phyloP scores from a whole-genome alignment of 2,888 invertebrate genomes.

The Taenaris catops region DNA sequence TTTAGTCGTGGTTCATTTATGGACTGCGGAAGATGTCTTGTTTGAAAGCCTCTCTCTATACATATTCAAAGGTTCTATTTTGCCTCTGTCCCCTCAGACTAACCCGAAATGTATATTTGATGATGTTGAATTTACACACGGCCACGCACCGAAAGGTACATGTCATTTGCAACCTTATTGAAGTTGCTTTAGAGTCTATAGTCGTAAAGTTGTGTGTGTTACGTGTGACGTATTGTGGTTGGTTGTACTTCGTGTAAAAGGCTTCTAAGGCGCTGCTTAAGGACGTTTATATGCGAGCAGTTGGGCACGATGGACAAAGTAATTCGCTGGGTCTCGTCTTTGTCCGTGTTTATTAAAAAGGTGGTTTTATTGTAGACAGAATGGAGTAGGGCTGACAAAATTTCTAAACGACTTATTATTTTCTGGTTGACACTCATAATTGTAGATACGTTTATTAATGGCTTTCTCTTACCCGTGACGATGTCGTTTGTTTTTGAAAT shows the following conservation, averaged over 20 bases:
- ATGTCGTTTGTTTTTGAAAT: no score
- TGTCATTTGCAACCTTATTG: not conserved
- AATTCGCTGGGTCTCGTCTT: conserved; percentile 35
- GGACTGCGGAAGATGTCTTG: conserved; percentile 14
- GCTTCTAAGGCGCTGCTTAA: conserved; percentile 43
- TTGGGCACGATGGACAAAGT: conserved; percentile 24
- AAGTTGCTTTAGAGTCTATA: no score
- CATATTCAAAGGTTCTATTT: conserved; percentile 50
- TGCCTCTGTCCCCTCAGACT: conserved; percentile 33
- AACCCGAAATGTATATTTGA: conserved; percentile 70
- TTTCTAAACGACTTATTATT: not conserved
- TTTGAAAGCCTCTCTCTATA: conserved; percentile 29
- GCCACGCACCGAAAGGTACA: conserved; percentile 32
- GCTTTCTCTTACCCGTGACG: no score
- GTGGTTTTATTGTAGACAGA: conserved; percentile 2
- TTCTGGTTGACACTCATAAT: no score
- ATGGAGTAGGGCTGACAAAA: conserved; percentile 4
- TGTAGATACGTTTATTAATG: no score
- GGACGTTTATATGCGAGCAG: conserved; percentile 51
- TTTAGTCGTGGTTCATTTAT: conserved; percentile 15
- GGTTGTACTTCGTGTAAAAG: conserved; percentile 34
- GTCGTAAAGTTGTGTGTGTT: no score
- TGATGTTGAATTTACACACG: conserved; percentile 58
- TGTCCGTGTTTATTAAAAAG: conserved; percentile 32
- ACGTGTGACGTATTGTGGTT: conserved; percentile 6